These are phyloP conservation scores for Steinernema hermaphroditum DNA, from an alignment of 2,888 invertebrate species.

Conservation along the genomic window DNA sequence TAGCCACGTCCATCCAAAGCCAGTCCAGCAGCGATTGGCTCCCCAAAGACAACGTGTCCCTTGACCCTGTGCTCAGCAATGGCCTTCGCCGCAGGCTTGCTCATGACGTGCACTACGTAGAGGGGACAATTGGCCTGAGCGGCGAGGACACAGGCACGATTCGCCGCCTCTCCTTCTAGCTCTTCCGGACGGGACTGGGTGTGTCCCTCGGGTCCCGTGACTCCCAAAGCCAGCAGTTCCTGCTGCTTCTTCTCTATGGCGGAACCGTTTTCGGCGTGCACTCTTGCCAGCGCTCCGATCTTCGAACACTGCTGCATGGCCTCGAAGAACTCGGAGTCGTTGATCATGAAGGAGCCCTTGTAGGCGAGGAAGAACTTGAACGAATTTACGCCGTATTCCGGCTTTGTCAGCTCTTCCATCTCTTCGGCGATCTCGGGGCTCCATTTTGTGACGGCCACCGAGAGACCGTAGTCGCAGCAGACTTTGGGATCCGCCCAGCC, in stretches of 20 bases:
- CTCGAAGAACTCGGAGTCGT: slow-evolving; percentile 82
- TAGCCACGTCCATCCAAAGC: slow-evolving; percentile 79
- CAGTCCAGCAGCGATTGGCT: slow-evolving; percentile 76
- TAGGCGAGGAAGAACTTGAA: slow-evolving; percentile 98
- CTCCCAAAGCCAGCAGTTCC: slow-evolving; percentile 80
- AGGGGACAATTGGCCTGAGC: slow-evolving; percentile 89
- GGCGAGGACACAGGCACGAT: slow-evolving; percentile 79
- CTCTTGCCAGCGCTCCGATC: slow-evolving; percentile 82
- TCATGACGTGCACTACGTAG: slow-evolving; percentile 90
- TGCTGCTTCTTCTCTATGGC: slow-evolving; percentile 81
- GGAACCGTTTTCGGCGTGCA: slow-evolving; percentile 94
- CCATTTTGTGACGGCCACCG: slow-evolving; percentile 88
- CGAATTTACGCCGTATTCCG: slow-evolving; percentile 81
- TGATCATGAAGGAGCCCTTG: slow-evolving; percentile 81
- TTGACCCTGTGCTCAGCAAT: slow-evolving; percentile 73
- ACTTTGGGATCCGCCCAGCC: slow-evolving; percentile 88
- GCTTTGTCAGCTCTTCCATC: slow-evolving; percentile 79
- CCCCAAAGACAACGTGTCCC: slow-evolving; percentile 49
- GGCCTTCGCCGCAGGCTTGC: slow-evolving; percentile 77
- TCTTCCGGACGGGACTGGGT: slow-evolving; percentile 81
- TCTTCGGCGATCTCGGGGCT: slow-evolving; percentile 74
- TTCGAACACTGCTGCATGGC: slow-evolving; percentile 81
- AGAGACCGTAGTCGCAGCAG: slow-evolving; percentile 91
- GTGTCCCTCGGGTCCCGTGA: slow-evolving; percentile 88
- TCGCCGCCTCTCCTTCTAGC: slow-evolving; percentile 87